Percentiles rank a stretch among this genome's conserved stretches.
These are phyloP conservation scores for Dynastes tityus DNA, from an alignment of 2,888 invertebrate genomes.

Conservation along the genomic window DNA sequence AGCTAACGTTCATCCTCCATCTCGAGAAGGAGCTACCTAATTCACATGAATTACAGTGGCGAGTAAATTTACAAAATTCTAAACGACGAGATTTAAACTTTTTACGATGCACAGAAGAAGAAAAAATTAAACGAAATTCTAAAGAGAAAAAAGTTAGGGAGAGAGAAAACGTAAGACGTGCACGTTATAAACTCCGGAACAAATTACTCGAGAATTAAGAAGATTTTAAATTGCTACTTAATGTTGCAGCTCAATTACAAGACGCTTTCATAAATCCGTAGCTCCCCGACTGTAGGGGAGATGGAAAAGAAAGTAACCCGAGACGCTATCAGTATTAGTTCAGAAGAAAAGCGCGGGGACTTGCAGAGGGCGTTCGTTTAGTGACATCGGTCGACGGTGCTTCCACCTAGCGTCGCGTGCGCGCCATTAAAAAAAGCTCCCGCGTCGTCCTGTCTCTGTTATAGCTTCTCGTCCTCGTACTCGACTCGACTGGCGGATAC, in stretches of 20 bases:
- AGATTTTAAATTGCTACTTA: conserved; percentile 54
- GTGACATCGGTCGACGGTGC: neutral
- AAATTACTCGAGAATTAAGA: conserved; percentile 49
- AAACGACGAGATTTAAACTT: conserved; percentile 43
- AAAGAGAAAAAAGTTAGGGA: neutral
- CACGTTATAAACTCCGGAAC: conserved; percentile 46
- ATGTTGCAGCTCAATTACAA: conserved; percentile 56
- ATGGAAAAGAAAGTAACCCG: conserved; percentile 32
- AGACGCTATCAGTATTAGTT: conserved; percentile 7
- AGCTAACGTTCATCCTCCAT: neutral
- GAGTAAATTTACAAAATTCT: conserved; percentile 47
- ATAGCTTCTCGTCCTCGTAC: conserved; percentile 44
- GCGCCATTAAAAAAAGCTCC: conserved; percentile 63
- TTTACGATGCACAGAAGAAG: conserved; percentile 9
- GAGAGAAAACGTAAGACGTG: neutral
- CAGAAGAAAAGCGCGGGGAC: too few relatives aligned
- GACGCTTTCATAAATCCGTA: conserved; percentile 54
- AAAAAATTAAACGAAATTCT: neutral
- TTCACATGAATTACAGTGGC: conserved; percentile 42
- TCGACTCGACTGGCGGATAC: conserved; percentile 58
- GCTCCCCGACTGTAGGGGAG: conserved; percentile 1
- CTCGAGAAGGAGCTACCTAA: conserved; percentile 4
- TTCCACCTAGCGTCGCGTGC: conserved; percentile 43
- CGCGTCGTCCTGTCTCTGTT: too few relatives aligned
- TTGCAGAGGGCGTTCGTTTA: neutral